Evolutionary conservation across 2,113 vertebrate genomes (phyloP).

Genomic region (Grantiella picta): DNA sequence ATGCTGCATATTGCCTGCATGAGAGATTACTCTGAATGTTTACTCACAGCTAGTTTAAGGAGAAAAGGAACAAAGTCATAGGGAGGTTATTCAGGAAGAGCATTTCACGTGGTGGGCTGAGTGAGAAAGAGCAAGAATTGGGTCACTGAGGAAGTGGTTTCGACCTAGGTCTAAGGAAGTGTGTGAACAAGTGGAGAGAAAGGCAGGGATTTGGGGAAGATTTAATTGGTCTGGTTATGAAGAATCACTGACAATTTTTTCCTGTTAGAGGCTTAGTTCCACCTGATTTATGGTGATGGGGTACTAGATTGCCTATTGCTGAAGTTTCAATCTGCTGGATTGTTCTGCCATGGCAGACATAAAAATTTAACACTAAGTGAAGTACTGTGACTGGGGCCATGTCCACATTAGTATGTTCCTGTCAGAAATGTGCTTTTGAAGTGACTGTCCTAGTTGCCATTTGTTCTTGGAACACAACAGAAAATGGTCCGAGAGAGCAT

Average conservation of each 20-base stretch:
- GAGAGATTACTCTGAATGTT: not conserved
- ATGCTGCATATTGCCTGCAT: not conserved
- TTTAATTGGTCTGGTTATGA: not conserved
- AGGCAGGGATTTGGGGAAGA: not conserved
- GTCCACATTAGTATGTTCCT: not conserved
- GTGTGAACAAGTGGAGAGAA: not conserved
- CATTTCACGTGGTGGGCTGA: fast-evolving
- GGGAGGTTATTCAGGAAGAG: not conserved
- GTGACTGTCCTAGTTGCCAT: not conserved
- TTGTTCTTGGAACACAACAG: not conserved
- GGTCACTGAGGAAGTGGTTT: not conserved
- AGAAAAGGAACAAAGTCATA: not conserved
- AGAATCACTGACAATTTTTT: not conserved
- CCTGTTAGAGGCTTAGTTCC: not conserved
- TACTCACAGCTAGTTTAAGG: not conserved
- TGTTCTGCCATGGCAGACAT: not conserved
- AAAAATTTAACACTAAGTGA: not conserved
- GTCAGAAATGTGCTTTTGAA: not conserved
- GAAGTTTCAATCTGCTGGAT: not conserved
- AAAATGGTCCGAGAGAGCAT: not conserved
- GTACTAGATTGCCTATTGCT: not conserved
- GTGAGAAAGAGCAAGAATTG: not conserved
- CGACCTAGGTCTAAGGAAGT: not conserved
- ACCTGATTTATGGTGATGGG: not conserved
- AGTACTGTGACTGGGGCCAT: not conserved